Percentiles rank a stretch among this genome's conserved stretches.
phyloP scores from a whole-genome alignment of 2,113 vertebrate genomes.

The Ochotona curzoniae region DNA sequence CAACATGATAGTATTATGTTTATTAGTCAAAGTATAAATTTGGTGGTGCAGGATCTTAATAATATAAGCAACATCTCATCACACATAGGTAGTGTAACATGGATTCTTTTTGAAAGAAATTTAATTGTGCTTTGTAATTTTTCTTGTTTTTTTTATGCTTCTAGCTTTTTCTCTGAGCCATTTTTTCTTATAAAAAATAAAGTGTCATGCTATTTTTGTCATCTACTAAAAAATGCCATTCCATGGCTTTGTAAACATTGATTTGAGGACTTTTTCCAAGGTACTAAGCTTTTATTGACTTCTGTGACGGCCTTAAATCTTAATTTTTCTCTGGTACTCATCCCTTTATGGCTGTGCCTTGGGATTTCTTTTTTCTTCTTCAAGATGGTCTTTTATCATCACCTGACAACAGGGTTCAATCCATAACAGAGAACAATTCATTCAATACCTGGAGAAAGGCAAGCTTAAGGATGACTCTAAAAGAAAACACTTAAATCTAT shows the following conservation, averaged over 20 bases:
- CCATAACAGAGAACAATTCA: neutral
- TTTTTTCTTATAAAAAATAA: neutral
- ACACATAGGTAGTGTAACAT: neutral
- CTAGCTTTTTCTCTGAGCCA: neutral
- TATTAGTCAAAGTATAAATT: neutral
- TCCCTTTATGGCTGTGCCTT: neutral
- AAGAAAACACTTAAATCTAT: neutral
- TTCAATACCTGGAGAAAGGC: neutral
- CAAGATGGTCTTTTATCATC: constrained; percentile 38
- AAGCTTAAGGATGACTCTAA: neutral
- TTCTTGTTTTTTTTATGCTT: neutral
- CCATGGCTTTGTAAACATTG: neutral
- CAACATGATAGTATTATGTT: neutral
- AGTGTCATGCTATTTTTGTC: neutral
- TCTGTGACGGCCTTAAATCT: neutral
- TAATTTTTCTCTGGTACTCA: neutral
- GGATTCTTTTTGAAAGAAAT: neutral
- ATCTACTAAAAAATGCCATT: neutral
- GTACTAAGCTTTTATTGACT: constrained; percentile 56
- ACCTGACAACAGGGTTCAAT: constrained; percentile 10
- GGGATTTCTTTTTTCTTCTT: neutral
- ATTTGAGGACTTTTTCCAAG: constrained; percentile 40
- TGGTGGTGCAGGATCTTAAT: neutral
- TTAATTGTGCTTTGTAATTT: neutral
- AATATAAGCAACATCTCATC: neutral